These are phyloP conservation scores for Melanotaenia maccullochi DNA, from an alignment of 2,797 vertebrate genomes.

Conservation along the genomic window DNA sequence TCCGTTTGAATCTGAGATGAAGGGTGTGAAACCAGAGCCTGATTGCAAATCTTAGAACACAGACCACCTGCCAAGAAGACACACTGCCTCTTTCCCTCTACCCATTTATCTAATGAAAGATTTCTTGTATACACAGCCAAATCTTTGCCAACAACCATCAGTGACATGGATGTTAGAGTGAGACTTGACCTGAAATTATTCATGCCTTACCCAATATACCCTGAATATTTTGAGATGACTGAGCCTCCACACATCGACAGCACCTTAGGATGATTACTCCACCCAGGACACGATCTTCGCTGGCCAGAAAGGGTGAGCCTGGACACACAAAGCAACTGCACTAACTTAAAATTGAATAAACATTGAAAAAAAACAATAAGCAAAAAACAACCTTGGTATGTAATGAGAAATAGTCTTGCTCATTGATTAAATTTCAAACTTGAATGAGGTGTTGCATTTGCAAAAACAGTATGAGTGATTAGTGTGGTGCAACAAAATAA, in stretches of 20 bases:
- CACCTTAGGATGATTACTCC: constrained; percentile 96
- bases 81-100: constrained; percentile 20
- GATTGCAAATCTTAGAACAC: constrained; percentile 67
- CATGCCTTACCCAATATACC: constrained; percentile 89
- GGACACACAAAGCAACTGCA: constrained; percentile 30
- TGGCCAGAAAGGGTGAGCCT: constrained; percentile 96
- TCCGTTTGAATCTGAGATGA: constrained; percentile 69
- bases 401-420: background rate
- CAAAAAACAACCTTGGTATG: background rate
- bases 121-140: constrained; percentile 39
- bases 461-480: constrained; percentile 31
- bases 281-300: constrained; percentile 95
- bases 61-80: constrained; percentile 69
- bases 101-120: constrained; percentile 31
- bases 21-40: constrained; percentile 76
- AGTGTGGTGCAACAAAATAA: constrained; percentile 44
- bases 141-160: constrained; percentile 17
- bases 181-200: constrained; percentile 15
- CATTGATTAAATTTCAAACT: constrained; percentile 30
- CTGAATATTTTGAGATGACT: constrained; percentile 88
- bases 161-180: background rate
- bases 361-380: background rate
- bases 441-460: constrained; percentile 52
- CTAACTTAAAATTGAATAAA: constrained; percentile 6
- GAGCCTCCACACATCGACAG: constrained; percentile 89